phyloP scores from a whole-genome alignment of 1,140 invertebrate species.

The Gonioctena quinquepunctata region DNA sequence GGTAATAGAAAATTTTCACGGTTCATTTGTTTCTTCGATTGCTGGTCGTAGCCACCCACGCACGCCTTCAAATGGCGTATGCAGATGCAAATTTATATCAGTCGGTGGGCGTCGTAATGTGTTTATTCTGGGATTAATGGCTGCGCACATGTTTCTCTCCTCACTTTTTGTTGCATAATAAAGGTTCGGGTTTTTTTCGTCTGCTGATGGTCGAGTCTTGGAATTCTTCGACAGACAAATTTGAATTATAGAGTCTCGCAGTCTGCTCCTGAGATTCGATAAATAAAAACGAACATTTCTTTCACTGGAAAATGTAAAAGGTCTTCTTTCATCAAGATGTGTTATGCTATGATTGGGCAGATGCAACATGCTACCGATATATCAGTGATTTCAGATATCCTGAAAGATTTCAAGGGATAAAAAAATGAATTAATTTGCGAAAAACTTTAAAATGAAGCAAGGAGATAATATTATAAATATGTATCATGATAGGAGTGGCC shows the following conservation, averaged over 20 bases:
- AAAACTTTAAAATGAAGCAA: no score
- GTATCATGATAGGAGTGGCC: no score
- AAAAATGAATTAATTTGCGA: no score
- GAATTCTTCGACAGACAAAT: background rate
- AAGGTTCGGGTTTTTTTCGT: constrained; percentile 2
- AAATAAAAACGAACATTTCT: no score
- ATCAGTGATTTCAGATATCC: no score
- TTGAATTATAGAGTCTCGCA: background rate
- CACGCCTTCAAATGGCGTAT: constrained; percentile 15
- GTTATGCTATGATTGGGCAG: no score
- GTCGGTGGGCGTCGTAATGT: constrained; percentile 25
- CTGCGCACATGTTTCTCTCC: constrained; percentile 9
- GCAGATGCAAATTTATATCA: constrained; percentile 30
- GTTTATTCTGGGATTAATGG: constrained; percentile 30
- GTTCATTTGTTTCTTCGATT: constrained; percentile 26
- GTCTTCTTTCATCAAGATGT: no score
- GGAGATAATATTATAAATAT: no score
- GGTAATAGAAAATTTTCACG: constrained; percentile 22
- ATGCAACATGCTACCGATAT: no score
- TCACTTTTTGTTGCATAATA: constrained; percentile 22
- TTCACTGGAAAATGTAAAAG: no score
- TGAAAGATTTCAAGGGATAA: no score
- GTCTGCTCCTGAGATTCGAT: background rate
- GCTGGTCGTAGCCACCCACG: constrained; percentile 11
- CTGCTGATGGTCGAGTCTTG: background rate